Evolutionary conservation across 2,888 invertebrate species (phyloP), one percentile per base, ranked within the genome.

Genomic region (Latheticus oryzae): DNA sequence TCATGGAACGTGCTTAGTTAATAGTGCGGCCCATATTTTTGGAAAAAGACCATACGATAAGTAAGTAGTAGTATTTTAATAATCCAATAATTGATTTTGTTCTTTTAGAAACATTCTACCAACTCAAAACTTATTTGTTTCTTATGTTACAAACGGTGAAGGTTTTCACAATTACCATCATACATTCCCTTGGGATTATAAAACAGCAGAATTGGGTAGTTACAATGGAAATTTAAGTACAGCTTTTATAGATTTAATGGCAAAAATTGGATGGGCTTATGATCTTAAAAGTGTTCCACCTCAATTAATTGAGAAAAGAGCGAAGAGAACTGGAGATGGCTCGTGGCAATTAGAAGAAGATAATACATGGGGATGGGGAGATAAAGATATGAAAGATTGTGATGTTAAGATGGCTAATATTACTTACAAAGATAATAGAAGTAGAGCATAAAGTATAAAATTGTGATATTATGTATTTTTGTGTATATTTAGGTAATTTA

Each of bases 1-100:
- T 47, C 91, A 95, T 78, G 87, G 89, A 56, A 95, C 95, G 1
- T 95, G 94, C 94, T 82, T 91, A 58, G 93, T 95, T 24, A 95
- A 95, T 81, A 92, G 91, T 60, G 91, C 90, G 1, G 95, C 95
- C 1, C 95, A 95, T 80, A 85, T 89, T 71, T 90, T 86, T 81
- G 90, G 90, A 43, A 83, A 84, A 68, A 87, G 86, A 67, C 90
- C 90, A 8, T 90, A 90, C 73, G 89, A 94, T 77, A 86, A 82
- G 82, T 85, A 76, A 80, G 82, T 47, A 12, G n/a, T 7, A 12
- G 1, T 15, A n/a, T 28, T 9, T 2, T 28, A 12, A 8, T 9
- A 11, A 19, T 3, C 28, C 28, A 2, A 9, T 5, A 1, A 9
- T 28, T 28, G 5, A n/a, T 28, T 11, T 9, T n/a, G 11, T 8